These are phyloP conservation scores for Cerastoderma edule DNA, from an alignment of 2,888 invertebrate species.

Conservation along the genomic window DNA sequence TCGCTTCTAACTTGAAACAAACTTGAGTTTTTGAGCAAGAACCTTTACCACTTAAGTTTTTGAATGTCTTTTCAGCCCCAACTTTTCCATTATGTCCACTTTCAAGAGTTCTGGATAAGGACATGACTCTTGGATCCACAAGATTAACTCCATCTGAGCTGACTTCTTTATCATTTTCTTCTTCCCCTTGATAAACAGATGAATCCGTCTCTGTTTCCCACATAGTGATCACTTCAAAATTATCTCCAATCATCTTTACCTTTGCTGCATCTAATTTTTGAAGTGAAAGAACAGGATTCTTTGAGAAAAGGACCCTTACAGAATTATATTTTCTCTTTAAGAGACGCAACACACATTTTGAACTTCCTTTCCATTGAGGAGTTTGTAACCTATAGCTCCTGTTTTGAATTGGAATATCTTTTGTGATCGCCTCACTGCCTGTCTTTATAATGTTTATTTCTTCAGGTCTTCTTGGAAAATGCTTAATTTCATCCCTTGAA, in stretches of 20 bases:
- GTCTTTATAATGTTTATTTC: no score
- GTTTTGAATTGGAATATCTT: neutral
- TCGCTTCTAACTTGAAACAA: slow-evolving; percentile 17
- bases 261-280: slow-evolving; percentile 2
- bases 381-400: slow-evolving; percentile 44
- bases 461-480: no score
- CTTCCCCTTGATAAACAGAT: neutral
- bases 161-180: neutral
- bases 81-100: slow-evolving; percentile 47
- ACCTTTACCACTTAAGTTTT: slow-evolving; percentile 17
- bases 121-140: slow-evolving; percentile 57
- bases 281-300: slow-evolving; percentile 24
- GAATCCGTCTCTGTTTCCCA: slow-evolving; percentile 16
- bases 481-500: no score
- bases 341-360: slow-evolving; percentile 22
- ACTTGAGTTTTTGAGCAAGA: slow-evolving; percentile 9
- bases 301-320: slow-evolving; percentile 33
- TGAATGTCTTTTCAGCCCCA: slow-evolving; percentile 50
- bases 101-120: slow-evolving; percentile 45
- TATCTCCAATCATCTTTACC: slow-evolving; percentile 10
- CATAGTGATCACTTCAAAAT: slow-evolving; percentile 27
- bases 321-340: slow-evolving; percentile 46
- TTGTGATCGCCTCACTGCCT: neutral
- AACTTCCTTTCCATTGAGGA: slow-evolving; percentile 30
- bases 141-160: slow-evolving; percentile 14